Evolutionary conservation across 2,888 invertebrate genomes (phyloP).

Genomic region (Cataglyphis altisquamis): DNA sequence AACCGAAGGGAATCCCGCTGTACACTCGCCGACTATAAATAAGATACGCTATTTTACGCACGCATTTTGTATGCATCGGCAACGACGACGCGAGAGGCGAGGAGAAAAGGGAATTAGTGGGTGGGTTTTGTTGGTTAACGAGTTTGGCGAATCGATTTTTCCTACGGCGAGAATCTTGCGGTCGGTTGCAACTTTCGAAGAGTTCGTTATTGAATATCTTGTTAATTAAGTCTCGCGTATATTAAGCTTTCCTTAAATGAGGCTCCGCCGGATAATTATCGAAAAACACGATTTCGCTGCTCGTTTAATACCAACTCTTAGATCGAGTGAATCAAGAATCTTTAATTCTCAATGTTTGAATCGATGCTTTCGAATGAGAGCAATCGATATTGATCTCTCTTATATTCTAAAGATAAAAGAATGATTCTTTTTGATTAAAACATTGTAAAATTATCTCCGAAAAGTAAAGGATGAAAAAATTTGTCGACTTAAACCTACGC

Average conservation of each 20-base stretch:
- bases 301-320: background rate
- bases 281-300: constrained; percentile 1
- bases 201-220: constrained; percentile 50
- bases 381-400: background rate
- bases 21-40: constrained; percentile 20
- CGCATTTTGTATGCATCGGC: constrained; percentile 10
- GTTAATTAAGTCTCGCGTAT: constrained; percentile 44
- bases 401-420: background rate
- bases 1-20: constrained; percentile 9
- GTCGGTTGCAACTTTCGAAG: constrained; percentile 34
- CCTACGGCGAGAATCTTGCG: constrained; percentile 26
- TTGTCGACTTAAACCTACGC: background rate
- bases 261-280: constrained; percentile 11
- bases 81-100: background rate
- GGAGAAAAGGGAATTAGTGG: constrained; percentile 9
- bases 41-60: constrained; percentile 34
- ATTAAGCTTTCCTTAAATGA: constrained; percentile 28
- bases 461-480: background rate
- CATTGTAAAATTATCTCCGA: background rate
- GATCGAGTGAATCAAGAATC: background rate
- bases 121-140: constrained; percentile 43
- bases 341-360: constrained; percentile 3
- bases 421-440: background rate
- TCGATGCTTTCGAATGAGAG: background rate
- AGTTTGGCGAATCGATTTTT: constrained; percentile 50